Base-by-base conservation (phyloP, 1,140 invertebrate species). In the Eurosta solidaginis region DNA sequence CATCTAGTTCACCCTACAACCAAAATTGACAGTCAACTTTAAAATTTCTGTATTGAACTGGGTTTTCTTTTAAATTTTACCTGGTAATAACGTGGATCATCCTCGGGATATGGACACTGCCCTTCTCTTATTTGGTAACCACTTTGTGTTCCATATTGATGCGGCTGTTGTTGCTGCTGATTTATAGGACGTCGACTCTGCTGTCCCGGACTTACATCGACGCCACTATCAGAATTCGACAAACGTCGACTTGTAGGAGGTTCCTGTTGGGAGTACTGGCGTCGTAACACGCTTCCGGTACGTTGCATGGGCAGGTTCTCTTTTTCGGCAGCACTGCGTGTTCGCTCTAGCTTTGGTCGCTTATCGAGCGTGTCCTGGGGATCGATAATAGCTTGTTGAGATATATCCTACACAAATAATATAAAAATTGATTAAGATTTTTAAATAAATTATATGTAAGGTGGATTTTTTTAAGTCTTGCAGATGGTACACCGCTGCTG, bases 261-360 rank as follows among this genome's bases (percentile, higher is more conserved):
- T 82, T 95, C 94, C 87, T 96, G 94, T 85, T 96, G 95, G 77
- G 96, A 97, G 88, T 95, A 97, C 88, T 98, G 96, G 47, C 96
- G 91, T 79, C 94, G 90, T 33, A 97, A 89, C 76, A 91, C 91
- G 83, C 93, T 94, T 52, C 93, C 92, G 9, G 94, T 92, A 79
- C 93, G 89, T 83, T 94, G 93, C 78, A 95, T 89, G 22, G 94
- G 94, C 79, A 92, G 91, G 85, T 95, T 95, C 83, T 96, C 94
- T 85, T 95, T 95, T 83, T 95, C 94, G 6, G 94, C 93, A 3
- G 94, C 94, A 80, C 93, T 94, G 83, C 94, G 94, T 1, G 94
- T 94, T 74, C 94, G 88, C 85, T 96, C 94, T 80, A 95, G 87
- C 86, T 95, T 96, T 45, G 94, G 95, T 83, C 94, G 90, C 88